Evolutionary conservation across 2,113 vertebrate species (phyloP).

Genomic region (Myanophis thanlyinensis): DNA sequence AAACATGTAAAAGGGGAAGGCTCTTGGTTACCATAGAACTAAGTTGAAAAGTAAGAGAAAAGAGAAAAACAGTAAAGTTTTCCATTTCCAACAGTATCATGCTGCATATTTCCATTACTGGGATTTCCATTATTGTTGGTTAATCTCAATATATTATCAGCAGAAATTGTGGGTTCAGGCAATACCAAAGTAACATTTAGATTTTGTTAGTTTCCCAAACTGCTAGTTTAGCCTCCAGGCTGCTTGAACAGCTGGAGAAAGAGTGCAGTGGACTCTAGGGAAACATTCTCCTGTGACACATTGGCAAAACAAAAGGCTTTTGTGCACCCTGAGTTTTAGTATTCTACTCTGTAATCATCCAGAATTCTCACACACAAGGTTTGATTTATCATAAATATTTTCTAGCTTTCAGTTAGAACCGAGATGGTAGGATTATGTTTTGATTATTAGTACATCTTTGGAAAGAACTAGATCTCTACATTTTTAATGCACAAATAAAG

Average conservation of each 20-base stretch:
- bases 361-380: neutral
- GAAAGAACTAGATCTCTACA: neutral
- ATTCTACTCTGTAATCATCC: neutral
- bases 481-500: conserved; percentile 14
- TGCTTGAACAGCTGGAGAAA: neutral
- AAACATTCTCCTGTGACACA: neutral
- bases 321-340: neutral
- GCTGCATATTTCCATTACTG: conserved; percentile 15
- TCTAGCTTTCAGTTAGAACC: neutral
- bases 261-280: neutral
- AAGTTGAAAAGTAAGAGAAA: neutral
- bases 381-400: neutral
- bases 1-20: neutral
- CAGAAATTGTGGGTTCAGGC: neutral
- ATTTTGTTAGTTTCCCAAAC: neutral
- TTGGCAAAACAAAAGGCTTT: neutral
- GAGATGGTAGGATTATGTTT: neutral
- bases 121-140: neutral
- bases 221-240: neutral
- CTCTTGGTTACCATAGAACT: conserved; percentile 11
- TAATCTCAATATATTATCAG: neutral
- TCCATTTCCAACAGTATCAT: conserved; percentile 11
- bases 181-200: neutral
- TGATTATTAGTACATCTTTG: neutral
- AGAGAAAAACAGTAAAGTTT: conserved; percentile 31